phyloP scores from a whole-genome alignment of 1,140 invertebrate species.

The Tetranychus cinnabarinus region DNA sequence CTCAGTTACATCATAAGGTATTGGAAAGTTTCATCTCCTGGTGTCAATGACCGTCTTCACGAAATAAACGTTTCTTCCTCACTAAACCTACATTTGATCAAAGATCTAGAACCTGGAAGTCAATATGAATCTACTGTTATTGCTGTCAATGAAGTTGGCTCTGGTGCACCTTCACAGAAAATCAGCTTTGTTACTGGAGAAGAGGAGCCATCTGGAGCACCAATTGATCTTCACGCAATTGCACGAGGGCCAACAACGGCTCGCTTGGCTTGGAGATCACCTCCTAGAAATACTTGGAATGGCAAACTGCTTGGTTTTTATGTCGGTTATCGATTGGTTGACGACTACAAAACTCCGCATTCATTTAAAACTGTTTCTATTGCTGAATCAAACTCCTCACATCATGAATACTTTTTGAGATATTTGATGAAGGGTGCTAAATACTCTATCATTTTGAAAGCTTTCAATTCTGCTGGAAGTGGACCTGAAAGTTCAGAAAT shows the following conservation, averaged over 20 bases:
- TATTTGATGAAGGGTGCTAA: conserved; percentile 13
- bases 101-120: conserved; percentile 21
- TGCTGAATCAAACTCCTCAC: background rate
- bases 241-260: conserved; percentile 74
- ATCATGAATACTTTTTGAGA: conserved; percentile 13
- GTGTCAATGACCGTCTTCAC: conserved; percentile 5
- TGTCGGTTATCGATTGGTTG: conserved; percentile 38
- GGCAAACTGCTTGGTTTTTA: conserved; percentile 65
- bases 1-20: conserved; percentile 68
- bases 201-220: conserved; percentile 30
- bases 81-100: conserved; percentile 16
- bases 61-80: conserved; percentile 13
- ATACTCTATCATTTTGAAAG: conserved; percentile 15
- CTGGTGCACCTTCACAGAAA: conserved; percentile 59
- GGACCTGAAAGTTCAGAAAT: conserved; percentile 14
- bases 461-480: conserved; percentile 14
- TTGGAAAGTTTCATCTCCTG: conserved; percentile 37
- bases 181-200: conserved; percentile 53
- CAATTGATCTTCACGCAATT: conserved; percentile 45
- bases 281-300: conserved; percentile 65
- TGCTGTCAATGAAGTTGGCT: conserved; percentile 26
- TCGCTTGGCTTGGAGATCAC: conserved; percentile 78
- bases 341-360: conserved; percentile 5
- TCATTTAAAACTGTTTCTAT: conserved; percentile 15
- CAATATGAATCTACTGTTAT: conserved; percentile 21